These are phyloP conservation scores for Macropus fuliginosus DNA, from an alignment of 2,797 vertebrate species.

Conservation along the genomic window DNA sequence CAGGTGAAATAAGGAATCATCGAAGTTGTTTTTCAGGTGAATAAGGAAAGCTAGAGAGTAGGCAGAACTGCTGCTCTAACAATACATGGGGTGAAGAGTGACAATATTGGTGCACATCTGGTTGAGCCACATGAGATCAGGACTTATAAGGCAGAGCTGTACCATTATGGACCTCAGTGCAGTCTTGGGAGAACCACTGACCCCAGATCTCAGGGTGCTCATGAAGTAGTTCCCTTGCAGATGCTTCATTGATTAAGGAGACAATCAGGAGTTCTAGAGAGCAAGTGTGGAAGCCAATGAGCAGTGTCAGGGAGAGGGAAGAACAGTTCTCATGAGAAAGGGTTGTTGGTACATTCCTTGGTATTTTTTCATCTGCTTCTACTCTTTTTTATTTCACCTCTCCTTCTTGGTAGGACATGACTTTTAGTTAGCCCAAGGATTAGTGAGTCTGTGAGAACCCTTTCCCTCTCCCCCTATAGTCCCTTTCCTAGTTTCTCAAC, in stretches of 20 bases:
- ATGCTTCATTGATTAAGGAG: constrained; percentile 81
- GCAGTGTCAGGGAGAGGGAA: too few relatives aligned
- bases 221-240: constrained; percentile 85
- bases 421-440: too few relatives aligned
- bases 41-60: constrained; percentile 82
- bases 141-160: constrained; percentile 90
- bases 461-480: too few relatives aligned
- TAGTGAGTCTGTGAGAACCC: too few relatives aligned
- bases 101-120: constrained; percentile 72
- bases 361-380: too few relatives aligned
- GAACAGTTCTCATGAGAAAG: too few relatives aligned
- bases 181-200: constrained; percentile 85
- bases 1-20: constrained; percentile 86
- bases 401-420: too few relatives aligned
- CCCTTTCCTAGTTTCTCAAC: too few relatives aligned
- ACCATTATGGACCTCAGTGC: constrained; percentile 90
- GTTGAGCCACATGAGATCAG: constrained; percentile 80
- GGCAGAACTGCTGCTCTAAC: constrained; percentile 83
- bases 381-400: too few relatives aligned
- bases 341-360: too few relatives aligned
- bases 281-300: too few relatives aligned
- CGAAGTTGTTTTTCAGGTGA: constrained; percentile 86
- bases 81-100: constrained; percentile 83
- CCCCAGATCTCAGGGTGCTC: constrained; percentile 88
- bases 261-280: too few relatives aligned